A percentile compares a stretch with the other conserved stretches of the same genome.
Evolutionary conservation across 2,888 invertebrate species (phyloP).

Genomic region (Cremastinae sp.): DNA sequence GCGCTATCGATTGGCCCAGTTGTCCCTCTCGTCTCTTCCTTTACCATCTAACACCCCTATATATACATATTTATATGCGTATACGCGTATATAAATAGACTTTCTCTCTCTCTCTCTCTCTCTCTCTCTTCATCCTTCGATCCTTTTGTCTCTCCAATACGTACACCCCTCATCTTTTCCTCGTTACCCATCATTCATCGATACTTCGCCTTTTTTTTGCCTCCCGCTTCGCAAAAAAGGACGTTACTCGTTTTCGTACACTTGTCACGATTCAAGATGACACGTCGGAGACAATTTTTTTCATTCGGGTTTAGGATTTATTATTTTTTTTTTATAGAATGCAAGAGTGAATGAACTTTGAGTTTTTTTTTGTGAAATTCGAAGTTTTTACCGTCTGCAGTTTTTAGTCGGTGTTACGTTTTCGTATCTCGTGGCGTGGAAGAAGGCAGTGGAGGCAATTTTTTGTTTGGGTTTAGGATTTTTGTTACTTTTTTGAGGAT

Average conservation of each 20-base stretch:
- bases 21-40: slow-evolving; percentile 71
- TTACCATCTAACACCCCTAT: background rate
- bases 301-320: too few species aligned
- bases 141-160: slow-evolving; percentile 9
- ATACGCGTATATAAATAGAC: slow-evolving; percentile 1
- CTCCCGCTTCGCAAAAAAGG: background rate
- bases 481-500: too few species aligned
- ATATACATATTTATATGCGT: slow-evolving; percentile 1
- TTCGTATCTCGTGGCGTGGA: too few species aligned
- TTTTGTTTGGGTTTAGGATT: too few species aligned
- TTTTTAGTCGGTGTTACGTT: too few species aligned
- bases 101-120: slow-evolving; percentile 6
- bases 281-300: too few species aligned
- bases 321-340: too few species aligned
- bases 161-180: slow-evolving; percentile 39
- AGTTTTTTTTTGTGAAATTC: too few species aligned
- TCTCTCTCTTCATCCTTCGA: slow-evolving; percentile 17
- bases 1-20: slow-evolving; percentile 77
- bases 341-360: too few species aligned
- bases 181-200: slow-evolving; percentile 17
- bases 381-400: too few species aligned
- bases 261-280: too few species aligned
- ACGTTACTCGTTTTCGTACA: background rate
- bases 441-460: too few species aligned
- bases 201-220: background rate